Conservation (phyloP, 2,113 vertebrate genomes). For the Lophotis ruficrista region DNA sequence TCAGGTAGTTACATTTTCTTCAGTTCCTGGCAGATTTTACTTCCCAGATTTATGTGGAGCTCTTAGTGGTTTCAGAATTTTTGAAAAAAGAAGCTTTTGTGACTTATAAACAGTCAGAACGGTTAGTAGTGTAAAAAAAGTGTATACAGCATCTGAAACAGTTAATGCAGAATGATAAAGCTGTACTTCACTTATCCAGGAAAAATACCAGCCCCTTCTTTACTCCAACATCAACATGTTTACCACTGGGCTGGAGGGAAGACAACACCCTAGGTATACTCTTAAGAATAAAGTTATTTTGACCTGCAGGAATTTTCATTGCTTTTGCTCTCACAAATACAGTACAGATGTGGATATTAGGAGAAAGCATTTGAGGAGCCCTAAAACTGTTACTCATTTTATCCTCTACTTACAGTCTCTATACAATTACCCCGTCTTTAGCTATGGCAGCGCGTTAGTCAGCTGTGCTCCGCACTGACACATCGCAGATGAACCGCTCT, state of each 20-base stretch:
- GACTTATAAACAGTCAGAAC: background rate
- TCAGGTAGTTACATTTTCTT: background rate
- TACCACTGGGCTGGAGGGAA: constrained; percentile 37
- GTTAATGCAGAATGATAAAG: constrained; percentile 39
- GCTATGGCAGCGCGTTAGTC: background rate
- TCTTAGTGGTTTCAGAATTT: background rate
- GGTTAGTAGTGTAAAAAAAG: background rate
- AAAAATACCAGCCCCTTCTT: constrained; percentile 24
- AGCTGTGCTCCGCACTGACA: background rate
- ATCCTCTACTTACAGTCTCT: background rate
- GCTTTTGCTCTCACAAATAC: constrained; percentile 18
- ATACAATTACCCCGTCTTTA: background rate
- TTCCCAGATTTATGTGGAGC: background rate
- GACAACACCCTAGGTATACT: constrained; percentile 63
- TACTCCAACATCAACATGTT: constrained; percentile 65
- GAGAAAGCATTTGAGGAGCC: constrained; percentile 11
- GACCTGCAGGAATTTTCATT: constrained; percentile 45
- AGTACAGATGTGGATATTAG: constrained; percentile 39
- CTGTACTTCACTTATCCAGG: background rate
- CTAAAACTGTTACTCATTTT: constrained; percentile 40
- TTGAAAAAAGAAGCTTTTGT: background rate
- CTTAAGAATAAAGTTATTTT: constrained; percentile 63
- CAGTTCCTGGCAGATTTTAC: background rate
- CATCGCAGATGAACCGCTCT: background rate
- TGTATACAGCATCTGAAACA: background rate